Base-by-base conservation (phyloP, 2,888 invertebrate species). In the Chrysolina americana region DNA sequence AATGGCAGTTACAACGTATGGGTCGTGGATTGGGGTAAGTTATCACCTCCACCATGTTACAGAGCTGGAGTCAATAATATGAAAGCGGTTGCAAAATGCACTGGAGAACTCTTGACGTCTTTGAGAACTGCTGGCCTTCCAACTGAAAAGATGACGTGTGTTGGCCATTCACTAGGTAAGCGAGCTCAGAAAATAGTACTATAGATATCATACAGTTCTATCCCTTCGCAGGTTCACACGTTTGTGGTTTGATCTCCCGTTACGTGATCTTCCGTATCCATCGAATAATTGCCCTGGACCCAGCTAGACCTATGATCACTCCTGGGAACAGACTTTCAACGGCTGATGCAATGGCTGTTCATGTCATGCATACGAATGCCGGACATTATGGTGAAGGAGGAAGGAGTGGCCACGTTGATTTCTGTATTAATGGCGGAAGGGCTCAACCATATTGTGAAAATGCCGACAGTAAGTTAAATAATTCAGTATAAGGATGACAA, bases 281-380 rank as follows among this genome's bases (percentile, higher is more conserved):
- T 83, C 89, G 93, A 77, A 94, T 95, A 76, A 91, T 95, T 71
- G 95, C 83, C 0, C 85, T 95, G 81, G 95, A 95, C 87, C 95
- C 95, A 0, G 95, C 95, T 0, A 89, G 94, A 28, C 95, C 95
- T 0, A 88, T 95, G 74, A 90, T 95, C 72, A 90, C 92, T 0
- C 91, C 92, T 0, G 91, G 70, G 17, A 73, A 79, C 8, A 79
- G 82, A 6, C 85, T 95, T 80, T 92, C 92, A 85, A 92, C 92
- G 64, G 94, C 94, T 0, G 94, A 94, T 83, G 95, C 95, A 2
- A 91, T 92, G 73, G 93, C 94, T 0, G 95, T 95, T 3, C 93
- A 94, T 86, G 93, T 94, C 21, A 89, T 95, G 28, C 95, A 95
- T 85, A 95, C 95, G 0, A 95, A 94, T 85, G 94, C 95, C 0